phyloP scores from a whole-genome alignment of 2,113 vertebrate species.

The Sylvilagus bachmani region DNA sequence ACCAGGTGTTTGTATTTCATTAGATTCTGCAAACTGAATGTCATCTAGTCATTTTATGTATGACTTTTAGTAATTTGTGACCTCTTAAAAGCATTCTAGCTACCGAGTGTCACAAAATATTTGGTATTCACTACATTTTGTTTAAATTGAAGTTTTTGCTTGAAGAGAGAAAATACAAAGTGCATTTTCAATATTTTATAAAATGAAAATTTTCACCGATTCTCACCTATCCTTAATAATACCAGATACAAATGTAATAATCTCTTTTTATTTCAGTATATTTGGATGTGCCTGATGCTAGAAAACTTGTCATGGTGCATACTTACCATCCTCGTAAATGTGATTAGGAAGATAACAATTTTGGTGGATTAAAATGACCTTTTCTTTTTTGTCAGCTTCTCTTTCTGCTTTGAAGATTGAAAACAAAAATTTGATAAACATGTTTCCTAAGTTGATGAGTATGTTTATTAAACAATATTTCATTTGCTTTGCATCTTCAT shows the following conservation, averaged over 20 bases:
- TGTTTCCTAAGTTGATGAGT: neutral
- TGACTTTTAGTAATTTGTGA: neutral
- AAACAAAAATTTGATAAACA: neutral
- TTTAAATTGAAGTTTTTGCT: neutral
- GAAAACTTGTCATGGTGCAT: neutral
- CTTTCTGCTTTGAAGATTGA: constrained; percentile 29
- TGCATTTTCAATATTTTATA: neutral
- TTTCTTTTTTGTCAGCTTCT: neutral
- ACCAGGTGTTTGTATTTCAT: neutral
- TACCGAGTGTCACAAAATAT: neutral
- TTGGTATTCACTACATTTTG: neutral
- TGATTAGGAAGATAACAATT: neutral
- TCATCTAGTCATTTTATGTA: neutral
- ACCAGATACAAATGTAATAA: neutral
- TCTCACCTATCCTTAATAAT: neutral
- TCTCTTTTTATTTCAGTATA: neutral
- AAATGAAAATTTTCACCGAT: neutral
- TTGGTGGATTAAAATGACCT: constrained; percentile 42
- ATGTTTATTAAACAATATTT: constrained; percentile 29
- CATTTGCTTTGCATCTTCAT: neutral
- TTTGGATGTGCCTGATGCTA: neutral
- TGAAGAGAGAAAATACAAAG: neutral
- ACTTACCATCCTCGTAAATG: neutral
- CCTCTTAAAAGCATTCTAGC: neutral
- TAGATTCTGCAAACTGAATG: neutral